Conservation (phyloP, 2,797 vertebrate genomes). For the Cetoscarus ocellatus region DNA sequence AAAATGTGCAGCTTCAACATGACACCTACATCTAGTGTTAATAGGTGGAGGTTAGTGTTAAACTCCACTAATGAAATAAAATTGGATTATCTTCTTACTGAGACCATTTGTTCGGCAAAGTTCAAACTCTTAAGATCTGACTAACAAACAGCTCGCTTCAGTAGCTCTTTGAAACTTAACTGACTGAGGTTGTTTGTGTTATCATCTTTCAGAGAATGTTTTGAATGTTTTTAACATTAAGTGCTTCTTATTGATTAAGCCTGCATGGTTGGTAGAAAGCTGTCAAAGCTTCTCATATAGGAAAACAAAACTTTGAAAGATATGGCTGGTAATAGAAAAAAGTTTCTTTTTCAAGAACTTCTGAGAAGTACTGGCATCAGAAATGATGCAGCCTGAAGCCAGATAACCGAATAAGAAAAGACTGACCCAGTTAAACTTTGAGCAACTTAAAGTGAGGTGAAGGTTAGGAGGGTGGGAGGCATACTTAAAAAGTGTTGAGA, state of each 20-base stretch:
- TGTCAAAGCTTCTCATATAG: not conserved
- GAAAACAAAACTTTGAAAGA: not conserved
- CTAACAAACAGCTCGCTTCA: not conserved
- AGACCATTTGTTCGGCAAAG: slow-evolving; percentile 2
- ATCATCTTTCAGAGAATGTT: slow-evolving; percentile 6
- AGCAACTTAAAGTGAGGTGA: too few species aligned
- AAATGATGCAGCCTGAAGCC: too few species aligned
- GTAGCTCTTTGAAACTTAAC: not conserved
- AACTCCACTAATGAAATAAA: slow-evolving; percentile 5
- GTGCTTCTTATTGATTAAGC: slow-evolving; percentile 1
- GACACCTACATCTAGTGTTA: not conserved
- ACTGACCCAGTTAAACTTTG: too few species aligned
- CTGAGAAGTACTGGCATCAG: too few species aligned
- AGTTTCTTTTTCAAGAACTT: slow-evolving; percentile 10
- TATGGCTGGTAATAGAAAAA: not conserved
- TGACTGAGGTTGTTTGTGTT: not conserved
- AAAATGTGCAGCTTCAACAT: not conserved
- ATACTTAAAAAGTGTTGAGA: too few species aligned
- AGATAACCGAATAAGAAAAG: slow-evolving; percentile 29
- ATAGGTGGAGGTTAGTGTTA: not conserved
- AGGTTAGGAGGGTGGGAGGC: too few species aligned
- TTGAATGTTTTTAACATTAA: not conserved
- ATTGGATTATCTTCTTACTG: not conserved
- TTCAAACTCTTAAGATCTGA: slow-evolving; percentile 3
- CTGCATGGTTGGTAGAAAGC: not conserved